These are phyloP conservation scores for Hylyphantes graminicola DNA, from an alignment of 1,140 invertebrate species.

Conservation along the genomic window DNA sequence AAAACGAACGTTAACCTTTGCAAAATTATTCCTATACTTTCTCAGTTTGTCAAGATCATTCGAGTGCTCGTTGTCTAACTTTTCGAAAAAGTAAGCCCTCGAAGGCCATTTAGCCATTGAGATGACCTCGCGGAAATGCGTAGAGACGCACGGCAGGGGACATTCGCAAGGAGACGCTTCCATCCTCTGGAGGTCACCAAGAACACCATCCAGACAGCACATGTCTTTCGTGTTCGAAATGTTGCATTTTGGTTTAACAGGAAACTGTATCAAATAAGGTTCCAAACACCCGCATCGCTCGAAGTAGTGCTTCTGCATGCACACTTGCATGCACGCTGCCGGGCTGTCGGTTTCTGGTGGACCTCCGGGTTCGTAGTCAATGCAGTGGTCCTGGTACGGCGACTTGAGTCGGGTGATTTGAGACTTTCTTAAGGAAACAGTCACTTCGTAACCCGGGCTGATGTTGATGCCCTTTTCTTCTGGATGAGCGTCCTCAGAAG, in stretches of 20 bases:
- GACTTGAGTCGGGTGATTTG: neutral
- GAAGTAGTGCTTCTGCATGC: conserved; percentile 9
- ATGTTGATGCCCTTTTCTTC: conserved; percentile 68
- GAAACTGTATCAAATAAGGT: neutral
- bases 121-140: neutral
- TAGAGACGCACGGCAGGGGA: conserved; percentile 3
- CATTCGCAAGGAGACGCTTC: neutral
- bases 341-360: neutral
- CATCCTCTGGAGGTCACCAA: neutral
- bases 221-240: neutral
- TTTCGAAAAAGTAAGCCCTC: neutral
- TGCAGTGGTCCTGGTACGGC: conserved; percentile 19
- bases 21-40: neutral
- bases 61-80: too few relatives aligned
- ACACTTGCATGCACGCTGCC: neutral
- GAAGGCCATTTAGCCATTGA: conserved; percentile 17
- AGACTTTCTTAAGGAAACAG: conserved; percentile 63
- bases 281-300: conserved; percentile 31
- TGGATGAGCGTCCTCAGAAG: conserved; percentile 66
- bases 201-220: conserved; percentile 12
- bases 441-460: conserved; percentile 65
- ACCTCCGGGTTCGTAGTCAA: neutral
- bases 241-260: neutral
- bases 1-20: conserved; percentile 13
- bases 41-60: too few relatives aligned